Evolutionary conservation across 1,140 invertebrate species (phyloP).

Genomic region (Plodia interpunctella): DNA sequence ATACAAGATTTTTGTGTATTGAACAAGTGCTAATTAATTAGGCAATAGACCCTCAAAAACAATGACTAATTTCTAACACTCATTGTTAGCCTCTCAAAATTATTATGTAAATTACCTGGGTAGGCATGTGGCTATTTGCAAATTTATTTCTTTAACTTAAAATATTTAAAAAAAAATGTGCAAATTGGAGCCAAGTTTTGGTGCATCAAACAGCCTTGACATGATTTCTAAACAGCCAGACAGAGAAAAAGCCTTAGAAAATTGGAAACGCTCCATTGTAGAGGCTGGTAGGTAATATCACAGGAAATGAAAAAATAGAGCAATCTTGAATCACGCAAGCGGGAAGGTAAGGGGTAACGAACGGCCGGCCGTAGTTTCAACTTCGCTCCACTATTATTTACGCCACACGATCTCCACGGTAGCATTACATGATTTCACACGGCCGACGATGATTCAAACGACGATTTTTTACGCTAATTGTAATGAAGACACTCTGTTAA

Average conservation of each 20-base stretch:
- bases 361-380: neutral
- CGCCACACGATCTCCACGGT: constrained; percentile 7
- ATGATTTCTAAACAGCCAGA: neutral
- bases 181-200: neutral
- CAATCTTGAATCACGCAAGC: neutral
- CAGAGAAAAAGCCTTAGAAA: neutral
- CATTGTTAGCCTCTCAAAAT: too few relatives aligned
- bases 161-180: neutral
- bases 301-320: neutral
- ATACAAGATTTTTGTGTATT: too few relatives aligned
- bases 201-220: neutral
- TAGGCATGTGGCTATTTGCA: too few relatives aligned
- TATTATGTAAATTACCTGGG: too few relatives aligned
- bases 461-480: neutral
- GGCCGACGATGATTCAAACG: neutral
- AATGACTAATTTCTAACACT: too few relatives aligned
- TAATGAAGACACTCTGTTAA: constrained; percentile 17
- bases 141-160: neutral
- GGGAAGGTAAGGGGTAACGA: constrained; percentile 9
- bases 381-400: constrained; percentile 10
- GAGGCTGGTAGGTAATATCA: neutral
- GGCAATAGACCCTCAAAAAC: too few relatives aligned
- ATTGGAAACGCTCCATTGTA: too few relatives aligned
- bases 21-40: too few relatives aligned
- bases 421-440: constrained; percentile 11